Conservation (phyloP, 2,113 vertebrate species). For the Tauraco erythrolophus region DNA sequence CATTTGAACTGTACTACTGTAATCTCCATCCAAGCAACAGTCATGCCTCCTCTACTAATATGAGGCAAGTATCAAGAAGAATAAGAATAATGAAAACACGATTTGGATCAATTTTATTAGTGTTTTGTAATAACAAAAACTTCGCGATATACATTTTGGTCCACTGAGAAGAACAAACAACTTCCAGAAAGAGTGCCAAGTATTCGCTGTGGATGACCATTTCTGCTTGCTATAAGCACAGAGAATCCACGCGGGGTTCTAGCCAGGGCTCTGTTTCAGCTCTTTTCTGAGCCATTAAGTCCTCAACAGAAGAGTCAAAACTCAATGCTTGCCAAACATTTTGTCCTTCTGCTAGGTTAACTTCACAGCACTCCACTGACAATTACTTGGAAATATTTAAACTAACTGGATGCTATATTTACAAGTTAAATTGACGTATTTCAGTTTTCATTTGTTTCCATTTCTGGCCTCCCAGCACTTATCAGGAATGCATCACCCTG, state of each 20-base stretch:
- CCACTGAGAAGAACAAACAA: neutral
- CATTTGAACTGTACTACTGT: neutral
- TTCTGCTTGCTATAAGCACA: neutral
- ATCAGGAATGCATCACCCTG: neutral
- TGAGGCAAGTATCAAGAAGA: neutral
- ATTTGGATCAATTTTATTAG: neutral
- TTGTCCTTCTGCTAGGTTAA: neutral
- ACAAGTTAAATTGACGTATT: neutral
- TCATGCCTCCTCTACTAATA: neutral
- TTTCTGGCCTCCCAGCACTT: neutral
- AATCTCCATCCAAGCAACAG: neutral
- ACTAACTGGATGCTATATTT: neutral
- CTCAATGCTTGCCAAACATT: neutral
- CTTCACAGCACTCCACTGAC: neutral
- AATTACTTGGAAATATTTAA: conserved; percentile 5
- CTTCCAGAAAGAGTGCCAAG: neutral
- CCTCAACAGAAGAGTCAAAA: neutral
- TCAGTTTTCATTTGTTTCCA: neutral
- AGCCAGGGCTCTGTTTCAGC: neutral
- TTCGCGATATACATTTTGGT: neutral
- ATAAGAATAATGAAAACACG: neutral
- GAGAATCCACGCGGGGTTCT: neutral
- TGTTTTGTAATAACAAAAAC: neutral
- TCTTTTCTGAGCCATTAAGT: neutral
- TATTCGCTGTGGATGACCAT: neutral